These are phyloP conservation scores for Chelonia mydas DNA, from an alignment of 2,797 vertebrate species.

Conservation along the genomic window DNA sequence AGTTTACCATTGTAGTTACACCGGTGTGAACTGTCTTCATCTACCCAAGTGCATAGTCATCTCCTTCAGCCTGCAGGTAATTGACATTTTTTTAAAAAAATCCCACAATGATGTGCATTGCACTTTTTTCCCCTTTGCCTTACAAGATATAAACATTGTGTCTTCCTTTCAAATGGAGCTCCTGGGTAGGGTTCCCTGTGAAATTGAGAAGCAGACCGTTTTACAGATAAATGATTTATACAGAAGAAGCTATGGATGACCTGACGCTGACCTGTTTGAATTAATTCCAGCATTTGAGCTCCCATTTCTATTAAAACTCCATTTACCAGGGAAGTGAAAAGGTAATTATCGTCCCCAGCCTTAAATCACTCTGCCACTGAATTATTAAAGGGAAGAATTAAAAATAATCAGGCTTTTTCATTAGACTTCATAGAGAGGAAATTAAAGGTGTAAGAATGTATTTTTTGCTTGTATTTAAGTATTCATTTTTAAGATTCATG, in stretches of 20 bases:
- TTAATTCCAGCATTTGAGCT: conserved; percentile 75
- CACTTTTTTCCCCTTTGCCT: neutral
- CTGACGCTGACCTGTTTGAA: conserved; percentile 75
- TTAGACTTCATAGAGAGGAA: conserved; percentile 84
- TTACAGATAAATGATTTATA: conserved; percentile 73
- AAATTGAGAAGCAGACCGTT: conserved; percentile 42
- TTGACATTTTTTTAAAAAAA: conserved; percentile 37
- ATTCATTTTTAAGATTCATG: conserved; percentile 83
- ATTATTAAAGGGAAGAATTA: conserved; percentile 86
- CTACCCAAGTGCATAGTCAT: conserved; percentile 57
- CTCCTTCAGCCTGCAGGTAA: conserved; percentile 49
- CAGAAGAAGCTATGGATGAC: conserved; percentile 68
- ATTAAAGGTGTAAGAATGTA: conserved; percentile 85
- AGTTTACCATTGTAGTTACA: conserved; percentile 45
- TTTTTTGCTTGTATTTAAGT: conserved; percentile 82
- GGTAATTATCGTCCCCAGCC: conserved; percentile 82
- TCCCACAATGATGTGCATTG: neutral
- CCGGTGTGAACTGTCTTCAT: conserved; percentile 51
- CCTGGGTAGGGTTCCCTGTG: conserved; percentile 44
- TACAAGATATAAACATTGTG: conserved; percentile 51
- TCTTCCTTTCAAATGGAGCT: conserved; percentile 9
- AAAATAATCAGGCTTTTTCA: conserved; percentile 87
- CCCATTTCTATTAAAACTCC: conserved; percentile 84
- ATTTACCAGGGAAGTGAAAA: conserved; percentile 81
- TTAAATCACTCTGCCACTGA: conserved; percentile 83